Conservation (phyloP, 2,113 vertebrate species). For the Chrysochloris asiatica region DNA sequence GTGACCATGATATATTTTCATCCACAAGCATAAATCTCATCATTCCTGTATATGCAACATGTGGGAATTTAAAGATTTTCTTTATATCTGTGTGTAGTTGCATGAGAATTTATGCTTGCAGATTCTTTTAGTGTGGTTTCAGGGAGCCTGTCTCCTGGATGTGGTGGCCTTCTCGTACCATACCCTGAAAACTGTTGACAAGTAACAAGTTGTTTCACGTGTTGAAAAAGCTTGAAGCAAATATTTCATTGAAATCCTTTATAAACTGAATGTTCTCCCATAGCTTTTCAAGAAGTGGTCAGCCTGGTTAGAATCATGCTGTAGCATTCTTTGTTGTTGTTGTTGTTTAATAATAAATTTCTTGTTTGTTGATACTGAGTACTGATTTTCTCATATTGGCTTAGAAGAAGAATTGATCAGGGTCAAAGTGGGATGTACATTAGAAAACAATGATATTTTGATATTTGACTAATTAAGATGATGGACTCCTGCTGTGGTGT, state of each 20-base stretch:
- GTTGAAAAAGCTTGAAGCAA: conserved; percentile 35
- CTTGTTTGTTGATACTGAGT: neutral
- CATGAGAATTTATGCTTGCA: neutral
- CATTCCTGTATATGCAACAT: neutral
- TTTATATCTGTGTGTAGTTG: neutral
- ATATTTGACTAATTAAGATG: neutral
- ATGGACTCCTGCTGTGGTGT: too few species aligned
- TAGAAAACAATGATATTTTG: neutral
- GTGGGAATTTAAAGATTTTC: conserved; percentile 44
- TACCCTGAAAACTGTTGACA: conserved; percentile 52
- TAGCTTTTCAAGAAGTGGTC: neutral
- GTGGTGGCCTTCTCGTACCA: neutral
- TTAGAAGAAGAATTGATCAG: neutral
- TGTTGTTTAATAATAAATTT: neutral
- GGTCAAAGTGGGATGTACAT: neutral
- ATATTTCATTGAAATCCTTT: conserved; percentile 29
- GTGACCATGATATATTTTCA: neutral
- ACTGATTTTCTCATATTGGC: neutral
- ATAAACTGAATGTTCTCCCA: neutral
- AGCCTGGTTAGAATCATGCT: neutral
- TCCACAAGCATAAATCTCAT: neutral
- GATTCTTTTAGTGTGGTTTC: neutral
- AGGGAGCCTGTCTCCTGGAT: neutral
- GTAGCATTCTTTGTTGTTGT: neutral
- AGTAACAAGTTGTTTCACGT: conserved; percentile 25